A percentile compares a stretch with the other conserved stretches of the same genome.
These are phyloP conservation scores for Diorhabda carinulata DNA, from an alignment of 1,140 invertebrate species.

Conservation along the genomic window DNA sequence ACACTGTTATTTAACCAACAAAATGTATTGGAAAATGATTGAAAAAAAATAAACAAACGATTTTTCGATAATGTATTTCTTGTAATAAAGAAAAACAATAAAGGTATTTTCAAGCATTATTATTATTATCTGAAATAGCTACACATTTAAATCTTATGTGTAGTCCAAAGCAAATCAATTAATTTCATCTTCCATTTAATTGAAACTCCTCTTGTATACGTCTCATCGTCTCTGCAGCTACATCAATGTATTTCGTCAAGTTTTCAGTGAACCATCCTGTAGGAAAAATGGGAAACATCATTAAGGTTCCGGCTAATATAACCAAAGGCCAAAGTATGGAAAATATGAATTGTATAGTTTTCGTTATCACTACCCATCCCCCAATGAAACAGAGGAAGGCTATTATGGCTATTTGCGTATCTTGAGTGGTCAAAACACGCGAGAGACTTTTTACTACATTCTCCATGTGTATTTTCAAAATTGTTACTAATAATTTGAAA, in stretches of 20 bases:
- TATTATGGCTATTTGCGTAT: constrained; percentile 6
- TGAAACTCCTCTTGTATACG: background rate
- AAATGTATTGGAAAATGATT: too few relatives aligned
- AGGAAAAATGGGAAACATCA: constrained; percentile 12
- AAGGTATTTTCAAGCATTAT: too few relatives aligned
- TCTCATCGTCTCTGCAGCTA: background rate
- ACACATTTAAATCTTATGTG: too few relatives aligned
- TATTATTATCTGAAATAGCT: too few relatives aligned
- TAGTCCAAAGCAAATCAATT: too few relatives aligned
- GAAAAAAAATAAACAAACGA: too few relatives aligned
- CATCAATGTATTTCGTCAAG: background rate
- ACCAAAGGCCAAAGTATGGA: constrained; percentile 15
- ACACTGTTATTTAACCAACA: too few relatives aligned
- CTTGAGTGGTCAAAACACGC: background rate
- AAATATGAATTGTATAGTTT: constrained; percentile 14
- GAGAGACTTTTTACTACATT: constrained; percentile 2
- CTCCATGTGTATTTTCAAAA: constrained; percentile 5
- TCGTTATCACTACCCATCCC: constrained; percentile 12
- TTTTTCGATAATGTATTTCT: too few relatives aligned
- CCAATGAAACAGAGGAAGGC: constrained; percentile 13
- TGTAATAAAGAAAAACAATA: too few relatives aligned
- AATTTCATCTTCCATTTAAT: too few relatives aligned
- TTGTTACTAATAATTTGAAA: background rate
- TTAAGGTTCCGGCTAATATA: constrained; percentile 5
- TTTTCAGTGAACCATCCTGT: constrained; percentile 15